Evolutionary conservation across 2,113 vertebrate species (phyloP).

Genomic region (Felis chaus): DNA sequence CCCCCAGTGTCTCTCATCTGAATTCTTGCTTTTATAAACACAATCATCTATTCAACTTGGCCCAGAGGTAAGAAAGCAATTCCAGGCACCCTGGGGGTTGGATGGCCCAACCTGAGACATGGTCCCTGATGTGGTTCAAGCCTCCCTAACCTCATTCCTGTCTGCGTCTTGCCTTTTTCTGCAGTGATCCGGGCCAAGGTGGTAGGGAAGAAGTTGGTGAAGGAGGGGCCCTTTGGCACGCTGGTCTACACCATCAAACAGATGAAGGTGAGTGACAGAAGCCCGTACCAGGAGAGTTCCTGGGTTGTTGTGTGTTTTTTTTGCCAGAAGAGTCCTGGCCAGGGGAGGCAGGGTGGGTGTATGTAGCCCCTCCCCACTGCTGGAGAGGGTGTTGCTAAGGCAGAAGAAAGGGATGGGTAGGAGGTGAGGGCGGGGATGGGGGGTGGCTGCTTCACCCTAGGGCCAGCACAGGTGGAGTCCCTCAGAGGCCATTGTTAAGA

Average conservation of each 20-base stretch:
- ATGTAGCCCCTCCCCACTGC: neutral
- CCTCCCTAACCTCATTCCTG: neutral
- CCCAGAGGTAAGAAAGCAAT: neutral
- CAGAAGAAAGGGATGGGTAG: neutral
- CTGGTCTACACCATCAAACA: constrained; percentile 98
- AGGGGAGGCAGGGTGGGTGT: neutral
- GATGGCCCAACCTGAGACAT: neutral
- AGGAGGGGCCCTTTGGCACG: constrained; percentile 94
- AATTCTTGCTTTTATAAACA: neutral
- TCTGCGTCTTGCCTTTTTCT: constrained; percentile 72
- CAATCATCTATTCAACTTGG: neutral
- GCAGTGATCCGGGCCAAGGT: constrained; percentile 98
- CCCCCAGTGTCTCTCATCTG: neutral
- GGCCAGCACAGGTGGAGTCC: neutral
- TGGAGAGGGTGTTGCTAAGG: neutral
- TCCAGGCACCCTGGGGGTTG: neutral
- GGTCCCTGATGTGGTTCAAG: neutral
- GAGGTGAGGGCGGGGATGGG: too few species aligned
- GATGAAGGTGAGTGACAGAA: constrained; percentile 91
- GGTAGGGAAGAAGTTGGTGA: constrained; percentile 96
- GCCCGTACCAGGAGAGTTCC: neutral
- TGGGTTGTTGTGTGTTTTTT: neutral
- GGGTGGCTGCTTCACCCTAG: neutral
- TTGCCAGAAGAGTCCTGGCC: neutral
- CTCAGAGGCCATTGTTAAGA: neutral